Conservation (phyloP, 2,888 invertebrate species). For the Drosophila ustulata region DNA sequence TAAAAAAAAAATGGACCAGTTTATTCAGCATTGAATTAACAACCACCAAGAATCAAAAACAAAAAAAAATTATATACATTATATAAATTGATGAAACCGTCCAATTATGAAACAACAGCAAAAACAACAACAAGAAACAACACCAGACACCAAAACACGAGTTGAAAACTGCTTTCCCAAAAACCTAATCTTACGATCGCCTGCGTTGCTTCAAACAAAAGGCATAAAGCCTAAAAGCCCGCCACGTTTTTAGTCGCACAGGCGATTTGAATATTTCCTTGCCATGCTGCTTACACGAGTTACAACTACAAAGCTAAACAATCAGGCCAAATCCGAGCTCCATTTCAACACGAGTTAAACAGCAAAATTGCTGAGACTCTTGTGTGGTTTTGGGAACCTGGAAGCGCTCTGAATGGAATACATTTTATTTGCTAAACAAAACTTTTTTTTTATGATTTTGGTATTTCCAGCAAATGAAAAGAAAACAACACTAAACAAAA, state of each 20-base stretch:
- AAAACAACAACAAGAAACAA: slow-evolving; percentile 51
- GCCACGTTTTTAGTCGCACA: slow-evolving; percentile 21
- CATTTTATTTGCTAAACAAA: slow-evolving; percentile 55
- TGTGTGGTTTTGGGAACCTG: background rate
- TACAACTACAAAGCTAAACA: slow-evolving; percentile 55
- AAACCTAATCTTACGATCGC: slow-evolving; percentile 18
- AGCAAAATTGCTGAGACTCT: background rate
- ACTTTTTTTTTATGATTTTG: slow-evolving; percentile 46
- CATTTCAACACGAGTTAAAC: background rate
- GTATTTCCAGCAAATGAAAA: slow-evolving; percentile 61
- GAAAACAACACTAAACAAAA: slow-evolving; percentile 56
- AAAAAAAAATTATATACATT: slow-evolving; percentile 62
- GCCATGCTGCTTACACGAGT: slow-evolving; percentile 61
- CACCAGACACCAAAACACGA: slow-evolving; percentile 62
- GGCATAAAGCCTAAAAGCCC: slow-evolving; percentile 9
- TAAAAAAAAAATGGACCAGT: slow-evolving; percentile 66
- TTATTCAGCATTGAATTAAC: slow-evolving; percentile 77
- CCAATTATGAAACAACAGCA: slow-evolving; percentile 60
- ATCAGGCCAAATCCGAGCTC: slow-evolving; percentile 10
- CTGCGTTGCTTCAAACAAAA: slow-evolving; percentile 7
- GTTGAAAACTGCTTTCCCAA: slow-evolving; percentile 73
- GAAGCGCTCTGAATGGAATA: slow-evolving; percentile 15
- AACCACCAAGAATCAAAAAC: slow-evolving; percentile 68
- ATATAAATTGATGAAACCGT: slow-evolving; percentile 76
- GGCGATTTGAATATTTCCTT: slow-evolving; percentile 41